phyloP scores from a whole-genome alignment of 2,113 vertebrate genomes.

The Symphodus melops region DNA sequence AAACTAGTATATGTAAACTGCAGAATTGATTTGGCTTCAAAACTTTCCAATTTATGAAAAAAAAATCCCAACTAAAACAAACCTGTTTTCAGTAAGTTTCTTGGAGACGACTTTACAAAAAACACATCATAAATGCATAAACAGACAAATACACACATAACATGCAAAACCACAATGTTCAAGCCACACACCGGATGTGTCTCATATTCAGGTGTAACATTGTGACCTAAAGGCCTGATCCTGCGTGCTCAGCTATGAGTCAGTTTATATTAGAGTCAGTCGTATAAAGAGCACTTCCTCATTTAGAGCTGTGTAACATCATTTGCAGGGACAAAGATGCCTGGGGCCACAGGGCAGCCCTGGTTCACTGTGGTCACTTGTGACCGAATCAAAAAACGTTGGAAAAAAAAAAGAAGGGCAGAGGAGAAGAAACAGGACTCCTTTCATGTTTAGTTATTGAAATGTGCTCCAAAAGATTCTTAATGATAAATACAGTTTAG shows the following conservation, averaged over 20 bases:
- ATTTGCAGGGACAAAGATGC: constrained; percentile 6
- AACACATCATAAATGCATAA: background rate
- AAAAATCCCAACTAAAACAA: no score
- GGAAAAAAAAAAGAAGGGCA: no score
- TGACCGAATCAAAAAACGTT: background rate
- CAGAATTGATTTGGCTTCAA: no score
- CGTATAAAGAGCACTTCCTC: constrained; percentile 23
- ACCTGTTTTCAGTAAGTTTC: background rate
- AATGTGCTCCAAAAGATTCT: no score
- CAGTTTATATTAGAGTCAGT: constrained; percentile 36
- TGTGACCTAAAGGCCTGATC: constrained; percentile 26
- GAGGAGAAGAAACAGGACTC: no score
- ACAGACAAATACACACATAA: background rate
- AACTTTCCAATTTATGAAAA: background rate
- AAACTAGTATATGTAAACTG: no score
- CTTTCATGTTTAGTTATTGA: no score
- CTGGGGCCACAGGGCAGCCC: background rate
- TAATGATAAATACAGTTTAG: no score
- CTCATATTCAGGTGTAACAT: constrained; percentile 26
- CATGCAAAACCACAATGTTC: constrained; percentile 17
- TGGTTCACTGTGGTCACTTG: background rate
- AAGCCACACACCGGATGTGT: constrained; percentile 17
- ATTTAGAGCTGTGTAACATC: constrained; percentile 36
- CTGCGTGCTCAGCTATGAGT: constrained; percentile 12
- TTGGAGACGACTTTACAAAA: background rate